phyloP scores from a whole-genome alignment of 1,140 invertebrate genomes.

The Patella vulgata region DNA sequence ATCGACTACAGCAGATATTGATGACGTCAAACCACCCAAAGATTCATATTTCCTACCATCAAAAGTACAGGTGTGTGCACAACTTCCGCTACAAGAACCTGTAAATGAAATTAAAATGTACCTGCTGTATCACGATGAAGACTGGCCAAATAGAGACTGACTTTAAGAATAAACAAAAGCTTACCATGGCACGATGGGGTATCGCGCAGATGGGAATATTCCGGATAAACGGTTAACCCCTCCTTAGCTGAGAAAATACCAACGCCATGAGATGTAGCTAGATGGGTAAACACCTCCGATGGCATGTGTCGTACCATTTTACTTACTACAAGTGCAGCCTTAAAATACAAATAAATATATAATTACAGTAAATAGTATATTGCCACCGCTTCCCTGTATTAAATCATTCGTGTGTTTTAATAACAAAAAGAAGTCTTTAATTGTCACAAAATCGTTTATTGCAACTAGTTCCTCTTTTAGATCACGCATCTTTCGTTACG shows the following conservation, averaged over 20 bases:
- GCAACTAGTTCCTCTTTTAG: too few relatives aligned
- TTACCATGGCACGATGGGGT: slow-evolving; percentile 16
- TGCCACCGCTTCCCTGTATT: too few relatives aligned
- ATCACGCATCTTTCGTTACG: too few relatives aligned
- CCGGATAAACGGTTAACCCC: slow-evolving; percentile 18
- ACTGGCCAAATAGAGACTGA: too few relatives aligned
- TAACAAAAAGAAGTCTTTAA: too few relatives aligned
- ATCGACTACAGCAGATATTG: slow-evolving; percentile 13
- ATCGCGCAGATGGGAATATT: slow-evolving; percentile 13
- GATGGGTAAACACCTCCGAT: slow-evolving; percentile 15
- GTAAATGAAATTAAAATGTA: neutral
- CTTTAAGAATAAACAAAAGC: too few relatives aligned
- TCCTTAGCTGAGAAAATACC: slow-evolving; percentile 20
- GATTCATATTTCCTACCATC: slow-evolving; percentile 31
- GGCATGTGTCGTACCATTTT: slow-evolving; percentile 20
- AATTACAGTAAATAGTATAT: neutral
- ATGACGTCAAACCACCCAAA: slow-evolving; percentile 26
- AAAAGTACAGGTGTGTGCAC: slow-evolving; percentile 25
- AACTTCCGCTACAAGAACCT: slow-evolving; percentile 29
- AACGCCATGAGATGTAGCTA: slow-evolving; percentile 13
- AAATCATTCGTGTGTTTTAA: too few relatives aligned
- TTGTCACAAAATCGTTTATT: too few relatives aligned
- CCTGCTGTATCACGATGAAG: too few relatives aligned
- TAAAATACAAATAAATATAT: neutral
- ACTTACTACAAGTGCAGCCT: slow-evolving; percentile 18